A percentile compares a stretch with the other conserved stretches of the same genome.
phyloP scores from a whole-genome alignment of 2,797 vertebrate genomes.

The Denticeps clupeoides region DNA sequence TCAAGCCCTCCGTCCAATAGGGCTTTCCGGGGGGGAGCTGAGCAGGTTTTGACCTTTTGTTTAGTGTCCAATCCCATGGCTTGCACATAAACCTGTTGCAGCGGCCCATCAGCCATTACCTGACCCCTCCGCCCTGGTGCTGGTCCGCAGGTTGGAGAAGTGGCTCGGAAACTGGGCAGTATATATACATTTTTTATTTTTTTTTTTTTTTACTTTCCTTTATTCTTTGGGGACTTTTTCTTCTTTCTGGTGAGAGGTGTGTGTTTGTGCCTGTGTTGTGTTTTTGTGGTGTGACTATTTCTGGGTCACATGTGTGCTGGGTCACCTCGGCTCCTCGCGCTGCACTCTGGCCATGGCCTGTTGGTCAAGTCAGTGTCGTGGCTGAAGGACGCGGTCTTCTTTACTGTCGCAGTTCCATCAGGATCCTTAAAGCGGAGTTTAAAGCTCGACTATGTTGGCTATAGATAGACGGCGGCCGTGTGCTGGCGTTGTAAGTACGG shows the following conservation, averaged over 20 bases:
- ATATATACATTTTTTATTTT: no score
- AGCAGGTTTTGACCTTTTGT: constrained; percentile 7
- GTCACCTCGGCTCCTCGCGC: no score
- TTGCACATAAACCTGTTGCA: constrained; percentile 13
- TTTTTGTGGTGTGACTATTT: background rate
- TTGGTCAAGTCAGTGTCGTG: no score
- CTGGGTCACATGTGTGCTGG: background rate
- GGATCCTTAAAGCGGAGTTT: no score
- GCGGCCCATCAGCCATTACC: background rate
- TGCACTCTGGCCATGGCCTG: no score
- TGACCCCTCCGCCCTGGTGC: background rate
- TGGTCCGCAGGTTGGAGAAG: background rate
- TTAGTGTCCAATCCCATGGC: constrained; percentile 2
- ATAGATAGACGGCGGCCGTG: no score
- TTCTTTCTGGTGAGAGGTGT: constrained; percentile 24
- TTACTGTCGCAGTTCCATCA: no score
- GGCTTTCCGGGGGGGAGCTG: constrained; percentile 6
- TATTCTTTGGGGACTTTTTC: no score
- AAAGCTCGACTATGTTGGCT: no score
- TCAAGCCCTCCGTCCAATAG: constrained; percentile 11
- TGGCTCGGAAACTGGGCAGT: no score
- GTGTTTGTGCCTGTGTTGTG: background rate
- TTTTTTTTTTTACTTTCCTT: constrained; percentile 2
- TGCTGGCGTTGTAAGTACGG: no score
- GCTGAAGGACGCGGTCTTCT: no score